phyloP scores from a whole-genome alignment of 2,888 invertebrate genomes.

The Philhelius pedissequus region DNA sequence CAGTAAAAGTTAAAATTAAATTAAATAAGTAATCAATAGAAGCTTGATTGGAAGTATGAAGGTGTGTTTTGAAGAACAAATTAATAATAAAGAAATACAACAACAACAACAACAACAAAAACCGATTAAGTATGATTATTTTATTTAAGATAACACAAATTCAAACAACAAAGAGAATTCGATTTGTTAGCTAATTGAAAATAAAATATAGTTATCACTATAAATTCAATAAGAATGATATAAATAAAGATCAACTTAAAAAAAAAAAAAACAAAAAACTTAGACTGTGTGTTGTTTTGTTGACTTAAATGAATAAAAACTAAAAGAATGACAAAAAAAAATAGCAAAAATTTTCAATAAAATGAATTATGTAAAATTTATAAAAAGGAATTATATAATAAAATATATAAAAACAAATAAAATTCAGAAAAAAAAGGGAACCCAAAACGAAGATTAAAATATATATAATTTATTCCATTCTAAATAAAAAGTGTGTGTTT shows the following conservation, averaged over 20 bases:
- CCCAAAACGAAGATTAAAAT: constrained; percentile 63
- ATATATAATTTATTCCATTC: constrained; percentile 69
- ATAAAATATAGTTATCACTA: constrained; percentile 50
- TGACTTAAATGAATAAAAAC: constrained; percentile 40
- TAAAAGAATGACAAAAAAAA: constrained; percentile 7
- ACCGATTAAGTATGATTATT: constrained; percentile 75
- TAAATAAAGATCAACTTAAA: constrained; percentile 56
- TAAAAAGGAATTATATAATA: constrained; percentile 21
- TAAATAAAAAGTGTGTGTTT: constrained; percentile 42
- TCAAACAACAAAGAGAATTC: constrained; percentile 35
- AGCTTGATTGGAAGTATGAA: constrained; percentile 57
- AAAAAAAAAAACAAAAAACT: constrained; percentile 71
- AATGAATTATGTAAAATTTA: constrained; percentile 46
- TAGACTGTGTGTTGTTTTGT: constrained; percentile 77
- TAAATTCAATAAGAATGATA: constrained; percentile 42
- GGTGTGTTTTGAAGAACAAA: constrained; percentile 67
- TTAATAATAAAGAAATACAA: constrained; percentile 71
- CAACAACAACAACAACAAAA: constrained; percentile 72
- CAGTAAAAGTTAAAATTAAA: constrained; percentile 68
- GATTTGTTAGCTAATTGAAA: constrained; percentile 52
- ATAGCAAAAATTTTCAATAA: constrained; percentile 25
- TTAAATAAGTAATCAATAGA: constrained; percentile 69
- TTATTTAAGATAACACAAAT: constrained; percentile 71
- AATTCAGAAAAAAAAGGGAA: constrained; percentile 49
- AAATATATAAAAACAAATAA: constrained; percentile 34